Evolutionary conservation across 2,888 invertebrate species (phyloP).

Genomic region (Euspilapteryx auroguttella): DNA sequence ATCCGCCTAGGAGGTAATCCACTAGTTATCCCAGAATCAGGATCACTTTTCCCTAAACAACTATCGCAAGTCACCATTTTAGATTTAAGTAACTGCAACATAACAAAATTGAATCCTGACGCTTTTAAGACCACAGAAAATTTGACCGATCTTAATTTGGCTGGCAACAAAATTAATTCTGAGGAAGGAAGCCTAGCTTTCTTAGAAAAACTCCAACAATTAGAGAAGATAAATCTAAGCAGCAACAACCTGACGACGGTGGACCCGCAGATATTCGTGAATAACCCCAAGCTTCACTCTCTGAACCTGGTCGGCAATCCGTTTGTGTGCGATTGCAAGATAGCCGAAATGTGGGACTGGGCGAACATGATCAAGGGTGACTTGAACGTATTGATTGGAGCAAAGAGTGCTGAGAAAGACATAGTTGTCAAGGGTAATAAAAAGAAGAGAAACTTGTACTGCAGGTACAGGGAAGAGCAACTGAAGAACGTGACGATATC

Average conservation of each 20-base stretch:
- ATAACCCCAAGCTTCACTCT: constrained; percentile 61
- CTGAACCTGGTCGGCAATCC: constrained; percentile 70
- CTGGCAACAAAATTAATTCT: constrained; percentile 58
- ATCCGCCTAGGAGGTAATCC: constrained; percentile 71
- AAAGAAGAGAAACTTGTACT: constrained; percentile 65
- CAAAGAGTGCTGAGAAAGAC: constrained; percentile 64
- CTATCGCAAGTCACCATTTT: constrained; percentile 64
- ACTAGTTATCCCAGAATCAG: constrained; percentile 57
- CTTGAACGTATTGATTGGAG: constrained; percentile 65
- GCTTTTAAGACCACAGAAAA: constrained; percentile 65
- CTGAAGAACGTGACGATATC: constrained; percentile 46
- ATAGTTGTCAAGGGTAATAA: constrained; percentile 66
- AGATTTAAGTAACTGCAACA: constrained; percentile 68
- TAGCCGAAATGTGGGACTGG: constrained; percentile 75
- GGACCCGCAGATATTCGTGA: constrained; percentile 52
- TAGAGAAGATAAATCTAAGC: constrained; percentile 66
- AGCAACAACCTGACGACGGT: constrained; percentile 65
- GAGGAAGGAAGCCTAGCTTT: constrained; percentile 53
- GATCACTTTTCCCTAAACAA: constrained; percentile 66
- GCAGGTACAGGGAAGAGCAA: constrained; percentile 64
- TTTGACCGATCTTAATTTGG: constrained; percentile 63
- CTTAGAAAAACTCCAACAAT: constrained; percentile 50
- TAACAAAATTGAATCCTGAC: constrained; percentile 59
- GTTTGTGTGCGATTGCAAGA: constrained; percentile 69
- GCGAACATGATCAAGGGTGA: constrained; percentile 67